Evolutionary conservation across 2,888 invertebrate genomes (phyloP).

Genomic region (Mesorhabditis belari): DNA sequence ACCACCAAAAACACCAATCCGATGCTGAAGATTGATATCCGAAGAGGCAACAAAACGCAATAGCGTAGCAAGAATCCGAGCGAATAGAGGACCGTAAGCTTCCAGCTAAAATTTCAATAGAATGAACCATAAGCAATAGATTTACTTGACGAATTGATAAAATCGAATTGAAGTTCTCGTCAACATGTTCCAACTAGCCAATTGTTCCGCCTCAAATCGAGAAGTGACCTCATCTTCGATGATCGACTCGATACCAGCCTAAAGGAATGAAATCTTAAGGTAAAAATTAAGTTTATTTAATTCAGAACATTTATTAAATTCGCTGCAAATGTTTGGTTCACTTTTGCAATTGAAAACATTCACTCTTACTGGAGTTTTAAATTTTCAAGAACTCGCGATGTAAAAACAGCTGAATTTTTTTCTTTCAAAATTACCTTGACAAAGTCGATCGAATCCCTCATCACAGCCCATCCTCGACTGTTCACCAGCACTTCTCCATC

Average conservation of each 20-base stretch:
- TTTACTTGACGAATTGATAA: slow-evolving; percentile 48
- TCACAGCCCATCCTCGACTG: slow-evolving; percentile 46
- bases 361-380: too few species aligned
- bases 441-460: slow-evolving; percentile 46
- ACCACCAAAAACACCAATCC: slow-evolving; percentile 63
- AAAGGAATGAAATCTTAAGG: too few species aligned
- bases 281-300: not conserved
- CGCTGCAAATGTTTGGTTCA: too few species aligned
- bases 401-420: not conserved
- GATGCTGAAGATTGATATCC: slow-evolving; percentile 49
- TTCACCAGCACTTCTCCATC: slow-evolving; percentile 34
- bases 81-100: slow-evolving; percentile 85
- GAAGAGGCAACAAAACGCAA: slow-evolving; percentile 77
- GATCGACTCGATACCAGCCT: slow-evolving; percentile 81
- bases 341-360: too few species aligned
- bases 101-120: slow-evolving; percentile 52
- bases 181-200: slow-evolving; percentile 82
- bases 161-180: slow-evolving; percentile 63
- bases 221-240: slow-evolving; percentile 98
- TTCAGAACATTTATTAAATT: not conserved
- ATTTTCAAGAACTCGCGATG: not conserved
- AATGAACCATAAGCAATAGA: not conserved
- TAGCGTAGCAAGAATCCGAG: slow-evolving; percentile 87
- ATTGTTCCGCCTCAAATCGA: slow-evolving; percentile 82
- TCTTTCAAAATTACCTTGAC: slow-evolving; percentile 25